Base-by-base conservation (phyloP, 1,140 invertebrate species). In the Lerema accius region DNA sequence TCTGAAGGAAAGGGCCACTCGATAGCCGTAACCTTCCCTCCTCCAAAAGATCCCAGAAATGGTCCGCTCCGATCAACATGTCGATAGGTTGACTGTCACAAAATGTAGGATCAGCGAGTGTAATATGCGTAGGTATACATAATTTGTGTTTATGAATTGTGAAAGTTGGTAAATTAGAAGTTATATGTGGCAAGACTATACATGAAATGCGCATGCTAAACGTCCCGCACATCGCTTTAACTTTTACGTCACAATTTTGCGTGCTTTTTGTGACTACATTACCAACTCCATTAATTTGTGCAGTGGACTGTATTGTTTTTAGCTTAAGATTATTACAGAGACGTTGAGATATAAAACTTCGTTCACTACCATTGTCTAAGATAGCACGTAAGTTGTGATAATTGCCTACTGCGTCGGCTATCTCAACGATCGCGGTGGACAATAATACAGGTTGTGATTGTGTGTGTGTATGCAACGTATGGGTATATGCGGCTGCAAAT, bases 181-280 rank as follows among this genome's bases (percentile, higher is more conserved):
- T 35, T 3, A 37, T 50, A 4, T 50, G 48, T 50, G 48, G 49
- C 13, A 39, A 11, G 5, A 39, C 49, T 51, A 51, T 37, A 19
- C 49, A 51, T 51, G 49, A 51, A 51, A 51, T 51, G 49, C 32
- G 32, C 49, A 51, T 17, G 49, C 5, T n/a, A 15, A 39, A 51
- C 10, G 14, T 19, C 28, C 32, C 32, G 10, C 2, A 16, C n/a
- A 17, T 10, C 9, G 49, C 7, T n/a, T 51, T 37, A 16, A 51
- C 15, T 51, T 51, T 4, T 17, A 51, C 4, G 15, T 50, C 49
- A 51, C 49, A 51, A 10, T 39, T 39, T 19, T 51, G 32, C 32
- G 49, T 51, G n/a, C 28, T 19, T 16, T 39, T 51, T 37, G 32
- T 51, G 32, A 51, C 49, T 6, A 51, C 3, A 11, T 37, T 51